phyloP scores from a whole-genome alignment of 2,113 vertebrate species.

The Narcine bancroftii region DNA sequence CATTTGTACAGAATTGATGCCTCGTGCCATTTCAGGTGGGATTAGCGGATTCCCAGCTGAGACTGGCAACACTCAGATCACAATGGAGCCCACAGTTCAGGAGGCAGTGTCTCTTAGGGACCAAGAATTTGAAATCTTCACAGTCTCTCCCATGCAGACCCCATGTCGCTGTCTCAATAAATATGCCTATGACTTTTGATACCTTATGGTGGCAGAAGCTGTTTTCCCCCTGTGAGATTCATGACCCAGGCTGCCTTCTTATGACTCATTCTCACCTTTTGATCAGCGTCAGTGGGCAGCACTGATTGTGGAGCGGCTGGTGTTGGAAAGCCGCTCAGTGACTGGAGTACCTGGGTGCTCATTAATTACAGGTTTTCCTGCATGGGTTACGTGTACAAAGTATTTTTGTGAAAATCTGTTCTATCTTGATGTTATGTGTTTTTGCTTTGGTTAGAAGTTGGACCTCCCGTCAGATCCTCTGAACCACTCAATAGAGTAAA shows the following conservation, averaged over 20 bases:
- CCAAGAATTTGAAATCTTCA: constrained; percentile 89
- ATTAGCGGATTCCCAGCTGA: constrained; percentile 79
- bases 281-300: background rate
- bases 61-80: constrained; percentile 65
- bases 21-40: constrained; percentile 74
- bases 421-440: background rate
- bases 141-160: constrained; percentile 90
- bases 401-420: background rate
- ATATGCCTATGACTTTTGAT: constrained; percentile 65
- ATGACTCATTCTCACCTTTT: too few relatives aligned
- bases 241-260: background rate
- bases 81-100: constrained; percentile 68
- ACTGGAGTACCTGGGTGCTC: background rate
- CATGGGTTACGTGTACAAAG: background rate
- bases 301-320: too few relatives aligned
- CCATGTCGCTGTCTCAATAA: constrained; percentile 93
- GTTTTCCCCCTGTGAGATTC: background rate
- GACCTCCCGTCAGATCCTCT: background rate
- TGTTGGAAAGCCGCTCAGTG: too few relatives aligned
- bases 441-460: background rate
- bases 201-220: background rate
- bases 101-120: constrained; percentile 65
- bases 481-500: too few relatives aligned
- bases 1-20: constrained; percentile 70
- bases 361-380: background rate